Evolutionary conservation across 2,888 invertebrate genomes (phyloP).

Genomic region (Dolomedes plantarius): DNA sequence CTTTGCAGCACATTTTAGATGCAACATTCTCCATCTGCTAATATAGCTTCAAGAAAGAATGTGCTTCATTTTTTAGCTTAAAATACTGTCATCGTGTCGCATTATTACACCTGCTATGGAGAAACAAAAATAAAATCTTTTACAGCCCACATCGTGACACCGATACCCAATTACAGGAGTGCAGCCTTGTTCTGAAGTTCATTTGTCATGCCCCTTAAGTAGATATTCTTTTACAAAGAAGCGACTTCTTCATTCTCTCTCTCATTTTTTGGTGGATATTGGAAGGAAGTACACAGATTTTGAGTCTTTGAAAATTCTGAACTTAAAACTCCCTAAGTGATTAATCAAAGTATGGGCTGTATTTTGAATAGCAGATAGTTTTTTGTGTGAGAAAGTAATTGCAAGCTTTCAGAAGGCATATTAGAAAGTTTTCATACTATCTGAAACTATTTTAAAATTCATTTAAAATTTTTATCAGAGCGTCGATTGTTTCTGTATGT

Average conservation of each 20-base stretch:
- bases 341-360: too few relatives aligned
- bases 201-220: conserved; percentile 1
- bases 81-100: conserved; percentile 11
- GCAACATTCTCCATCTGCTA: not conserved
- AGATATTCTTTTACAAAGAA: conserved; percentile 3
- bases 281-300: not conserved
- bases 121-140: not conserved
- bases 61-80: conserved; percentile 13
- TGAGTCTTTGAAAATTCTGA: too few relatives aligned
- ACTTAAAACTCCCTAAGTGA: too few relatives aligned
- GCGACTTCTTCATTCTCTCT: not conserved
- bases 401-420: too few relatives aligned
- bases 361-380: too few relatives aligned
- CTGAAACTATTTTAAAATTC: too few relatives aligned
- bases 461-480: too few relatives aligned
- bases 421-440: too few relatives aligned
- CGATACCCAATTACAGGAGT: conserved; percentile 1
- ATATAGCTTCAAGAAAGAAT: not conserved
- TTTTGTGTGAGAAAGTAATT: too few relatives aligned
- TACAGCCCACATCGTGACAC: conserved; percentile 2
- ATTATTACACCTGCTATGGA: not conserved
- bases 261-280: not conserved
- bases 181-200: not conserved
- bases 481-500: too few relatives aligned
- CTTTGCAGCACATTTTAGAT: not conserved